Evolutionary conservation across 37 sponge, comb jelly and placozoan genomes (phyloP).

Genomic region (Cliona cf. orientalis): DNA sequence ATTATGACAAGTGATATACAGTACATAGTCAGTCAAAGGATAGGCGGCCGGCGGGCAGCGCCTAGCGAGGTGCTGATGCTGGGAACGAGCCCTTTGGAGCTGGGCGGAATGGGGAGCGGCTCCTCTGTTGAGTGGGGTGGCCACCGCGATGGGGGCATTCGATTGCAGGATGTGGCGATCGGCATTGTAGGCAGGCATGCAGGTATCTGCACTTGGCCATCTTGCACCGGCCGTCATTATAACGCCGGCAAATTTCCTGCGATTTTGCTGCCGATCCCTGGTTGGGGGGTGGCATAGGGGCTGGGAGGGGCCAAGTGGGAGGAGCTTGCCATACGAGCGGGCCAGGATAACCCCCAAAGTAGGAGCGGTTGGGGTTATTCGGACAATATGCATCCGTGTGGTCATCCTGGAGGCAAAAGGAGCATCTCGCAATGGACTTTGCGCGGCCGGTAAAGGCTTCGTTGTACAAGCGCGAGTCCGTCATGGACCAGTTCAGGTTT

Average conservation of each 20-base stretch:
- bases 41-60: too few relatives aligned
- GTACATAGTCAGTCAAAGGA: too few relatives aligned
- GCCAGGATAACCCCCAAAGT: background rate
- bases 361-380: constrained; percentile 17
- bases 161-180: background rate
- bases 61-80: too few relatives aligned
- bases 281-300: too few relatives aligned
- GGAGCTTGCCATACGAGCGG: background rate
- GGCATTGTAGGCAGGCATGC: constrained; percentile 1
- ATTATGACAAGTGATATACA: too few relatives aligned
- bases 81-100: too few relatives aligned
- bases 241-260: constrained; percentile 6
- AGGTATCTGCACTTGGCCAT: too few relatives aligned
- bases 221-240: constrained; percentile 8
- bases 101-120: too few relatives aligned
- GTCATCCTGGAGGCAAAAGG: too few relatives aligned
- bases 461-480: background rate
- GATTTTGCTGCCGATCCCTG: background rate
- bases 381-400: constrained; percentile 3
- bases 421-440: constrained; percentile 15
- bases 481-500: constrained; percentile 10
- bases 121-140: background rate
- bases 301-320: too few relatives aligned
- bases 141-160: background rate
- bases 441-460: constrained; percentile 31